phyloP scores from a whole-genome alignment of 2,113 vertebrate genomes.

The Actinemys pallida region DNA sequence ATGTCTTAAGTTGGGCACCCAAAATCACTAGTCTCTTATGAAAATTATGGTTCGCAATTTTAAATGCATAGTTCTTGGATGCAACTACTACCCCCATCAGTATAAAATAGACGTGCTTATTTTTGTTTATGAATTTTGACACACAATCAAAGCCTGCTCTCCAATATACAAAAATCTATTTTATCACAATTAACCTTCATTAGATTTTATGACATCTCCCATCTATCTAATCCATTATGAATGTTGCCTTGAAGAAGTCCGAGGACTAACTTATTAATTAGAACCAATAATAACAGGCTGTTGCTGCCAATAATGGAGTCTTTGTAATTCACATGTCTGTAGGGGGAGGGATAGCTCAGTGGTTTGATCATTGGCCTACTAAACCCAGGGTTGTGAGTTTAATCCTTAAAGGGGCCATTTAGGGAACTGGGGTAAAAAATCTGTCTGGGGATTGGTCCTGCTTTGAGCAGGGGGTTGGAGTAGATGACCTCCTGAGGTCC shows the following conservation, averaged over 20 bases:
- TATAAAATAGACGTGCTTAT: neutral
- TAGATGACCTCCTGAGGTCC: no score
- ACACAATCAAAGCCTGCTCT: slow-evolving; percentile 13
- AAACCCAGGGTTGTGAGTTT: no score
- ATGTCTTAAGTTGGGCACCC: neutral
- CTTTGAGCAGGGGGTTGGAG: no score
- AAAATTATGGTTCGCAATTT: neutral
- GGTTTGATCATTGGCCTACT: no score
- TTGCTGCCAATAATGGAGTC: slow-evolving; percentile 48
- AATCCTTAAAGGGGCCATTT: no score
- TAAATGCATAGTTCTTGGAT: neutral
- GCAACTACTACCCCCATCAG: neutral
- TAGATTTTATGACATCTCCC: neutral
- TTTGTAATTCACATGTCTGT: slow-evolving; percentile 59
- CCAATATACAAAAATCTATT: slow-evolving; percentile 12
- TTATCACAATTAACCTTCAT: slow-evolving; percentile 31
- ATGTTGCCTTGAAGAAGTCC: slow-evolving; percentile 59
- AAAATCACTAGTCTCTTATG: neutral
- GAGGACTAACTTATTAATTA: slow-evolving; percentile 73
- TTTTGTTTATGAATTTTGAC: slow-evolving; percentile 26
- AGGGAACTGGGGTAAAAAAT: no score
- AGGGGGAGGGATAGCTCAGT: no score
- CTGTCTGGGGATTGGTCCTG: no score
- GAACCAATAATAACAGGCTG: slow-evolving; percentile 54
- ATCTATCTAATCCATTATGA: slow-evolving; percentile 53